Base-by-base conservation (phyloP, 1,140 invertebrate species). In the Rhynchophorus ferrugineus region DNA sequence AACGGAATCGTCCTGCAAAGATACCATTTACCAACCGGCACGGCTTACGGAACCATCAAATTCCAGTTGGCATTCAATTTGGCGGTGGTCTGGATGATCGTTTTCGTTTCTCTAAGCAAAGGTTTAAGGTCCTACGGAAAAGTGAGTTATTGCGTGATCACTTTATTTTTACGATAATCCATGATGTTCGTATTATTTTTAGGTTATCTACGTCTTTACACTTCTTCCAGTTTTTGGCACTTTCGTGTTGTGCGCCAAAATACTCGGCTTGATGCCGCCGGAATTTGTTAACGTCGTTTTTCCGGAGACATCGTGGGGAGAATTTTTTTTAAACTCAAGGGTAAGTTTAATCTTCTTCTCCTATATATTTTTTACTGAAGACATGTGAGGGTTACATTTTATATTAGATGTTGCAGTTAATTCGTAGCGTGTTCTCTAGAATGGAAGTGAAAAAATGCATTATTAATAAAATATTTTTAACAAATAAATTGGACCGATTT, bases 31-130 rank as follows among this genome's bases (percentile, higher is more conserved):
- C 75, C 77, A 5, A 67, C 77, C n/a, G 77, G 80, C 46, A 78
- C 74, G 43, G 70, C 70, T 36, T 77, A 81, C 29, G 81, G 83
- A 3, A 79, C 81, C 3, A 78, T 90, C 21, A 89, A 89, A 66
- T 90, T 91, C 69, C 87, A 93, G 74, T 78, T 91, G 44, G 86
- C 88, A 2, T 91, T 93, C 69, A 91, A 93, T 69, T 75, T 94
- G 62, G 87, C 87, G 1, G 82, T 93, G 2, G 82, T 93, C 11
- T 95, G 91, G 91, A 85, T 90, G 76, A 83, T 90, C 24, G 82
- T 92, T 8, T 93, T 92, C 62, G 79, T 94, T 7, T 83, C 84
- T n/a, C 74, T 94, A 2, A 89, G 87, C 66, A 91, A 91, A 82
- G 90, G 89, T 35, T 67, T 91, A 2, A 77, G 84, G 58, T 91